Evolutionary conservation across 2,113 vertebrate genomes (phyloP).

Genomic region (Takifugu bimaculatus): DNA sequence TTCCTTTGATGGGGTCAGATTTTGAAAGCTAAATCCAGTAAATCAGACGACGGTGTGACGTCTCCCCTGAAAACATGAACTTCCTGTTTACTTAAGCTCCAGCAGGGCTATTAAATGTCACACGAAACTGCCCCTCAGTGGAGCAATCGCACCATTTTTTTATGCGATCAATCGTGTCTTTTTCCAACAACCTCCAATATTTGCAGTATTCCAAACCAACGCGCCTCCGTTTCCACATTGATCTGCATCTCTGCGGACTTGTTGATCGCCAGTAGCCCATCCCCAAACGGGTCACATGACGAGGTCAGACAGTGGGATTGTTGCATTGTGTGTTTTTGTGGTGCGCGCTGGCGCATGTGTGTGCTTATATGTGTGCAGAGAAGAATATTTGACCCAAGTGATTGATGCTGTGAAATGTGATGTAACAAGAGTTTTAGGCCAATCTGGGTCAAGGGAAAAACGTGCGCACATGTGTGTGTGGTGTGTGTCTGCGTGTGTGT

Average conservation of each 20-base stretch:
- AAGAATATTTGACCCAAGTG: conserved; percentile 10
- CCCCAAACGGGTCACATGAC: conserved; percentile 26
- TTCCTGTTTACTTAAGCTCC: too few species aligned
- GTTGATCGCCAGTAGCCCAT: too few species aligned
- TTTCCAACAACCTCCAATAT: too few species aligned
- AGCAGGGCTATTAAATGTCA: too few species aligned
- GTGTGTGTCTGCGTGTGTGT: conserved; percentile 23
- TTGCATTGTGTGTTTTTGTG: background rate
- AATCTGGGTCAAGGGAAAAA: conserved; percentile 66
- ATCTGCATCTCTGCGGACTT: too few species aligned
- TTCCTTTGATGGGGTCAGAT: background rate
- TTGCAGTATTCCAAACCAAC: too few species aligned
- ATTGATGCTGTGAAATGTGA: conserved; percentile 41
- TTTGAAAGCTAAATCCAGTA: background rate
- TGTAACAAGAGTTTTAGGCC: conserved; percentile 31
- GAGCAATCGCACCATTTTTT: too few species aligned
- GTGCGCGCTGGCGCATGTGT: background rate
- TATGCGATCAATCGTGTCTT: too few species aligned
- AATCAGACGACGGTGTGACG: background rate
- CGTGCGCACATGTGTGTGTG: conserved; percentile 10
- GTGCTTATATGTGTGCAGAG: background rate
- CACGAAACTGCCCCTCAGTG: too few species aligned
- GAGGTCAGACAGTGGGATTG: background rate
- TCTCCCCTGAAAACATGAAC: too few species aligned
- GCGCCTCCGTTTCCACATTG: too few species aligned